Percentiles rank a stretch among this genome's conserved stretches.
Conservation (phyloP, 2,113 vertebrate genomes). For the Sapayoa aenigma region DNA sequence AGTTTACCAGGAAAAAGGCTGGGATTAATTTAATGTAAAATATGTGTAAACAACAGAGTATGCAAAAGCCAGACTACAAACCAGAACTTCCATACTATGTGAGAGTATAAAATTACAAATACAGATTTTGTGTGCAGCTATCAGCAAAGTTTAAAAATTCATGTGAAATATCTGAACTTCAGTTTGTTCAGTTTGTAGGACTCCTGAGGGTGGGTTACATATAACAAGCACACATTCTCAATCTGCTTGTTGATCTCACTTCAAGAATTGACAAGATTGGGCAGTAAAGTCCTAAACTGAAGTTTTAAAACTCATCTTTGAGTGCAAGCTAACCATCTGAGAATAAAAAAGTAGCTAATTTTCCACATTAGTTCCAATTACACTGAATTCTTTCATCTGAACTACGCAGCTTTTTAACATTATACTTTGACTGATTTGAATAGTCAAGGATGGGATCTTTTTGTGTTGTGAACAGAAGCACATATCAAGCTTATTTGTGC, state of each 20-base stretch:
- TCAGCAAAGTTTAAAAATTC: slow-evolving; percentile 55
- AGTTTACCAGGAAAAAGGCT: background rate
- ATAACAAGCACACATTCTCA: slow-evolving; percentile 23
- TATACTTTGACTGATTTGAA: background rate
- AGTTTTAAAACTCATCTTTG: slow-evolving; percentile 31
- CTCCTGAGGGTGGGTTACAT: background rate
- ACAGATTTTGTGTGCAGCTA: slow-evolving; percentile 43
- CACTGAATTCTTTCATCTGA: slow-evolving; percentile 19
- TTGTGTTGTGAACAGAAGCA: background rate
- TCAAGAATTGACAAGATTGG: background rate
- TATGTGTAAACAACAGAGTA: background rate
- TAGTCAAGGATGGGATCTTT: background rate
- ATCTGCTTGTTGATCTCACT: background rate
- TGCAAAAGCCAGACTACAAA: slow-evolving; percentile 30
- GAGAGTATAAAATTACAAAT: slow-evolving; percentile 43
- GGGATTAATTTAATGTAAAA: slow-evolving; percentile 14
- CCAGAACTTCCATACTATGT: slow-evolving; percentile 22
- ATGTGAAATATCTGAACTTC: slow-evolving; percentile 33
- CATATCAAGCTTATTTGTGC: background rate
- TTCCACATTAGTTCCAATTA: slow-evolving; percentile 36
- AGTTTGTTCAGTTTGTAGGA: slow-evolving; percentile 17
- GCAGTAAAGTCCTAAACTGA: background rate
- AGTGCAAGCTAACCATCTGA: slow-evolving; percentile 33
- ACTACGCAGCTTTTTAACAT: background rate
- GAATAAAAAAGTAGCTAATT: slow-evolving; percentile 21